Base-by-base conservation (phyloP, 2,797 vertebrate genomes). In the Molossus molossus region DNA sequence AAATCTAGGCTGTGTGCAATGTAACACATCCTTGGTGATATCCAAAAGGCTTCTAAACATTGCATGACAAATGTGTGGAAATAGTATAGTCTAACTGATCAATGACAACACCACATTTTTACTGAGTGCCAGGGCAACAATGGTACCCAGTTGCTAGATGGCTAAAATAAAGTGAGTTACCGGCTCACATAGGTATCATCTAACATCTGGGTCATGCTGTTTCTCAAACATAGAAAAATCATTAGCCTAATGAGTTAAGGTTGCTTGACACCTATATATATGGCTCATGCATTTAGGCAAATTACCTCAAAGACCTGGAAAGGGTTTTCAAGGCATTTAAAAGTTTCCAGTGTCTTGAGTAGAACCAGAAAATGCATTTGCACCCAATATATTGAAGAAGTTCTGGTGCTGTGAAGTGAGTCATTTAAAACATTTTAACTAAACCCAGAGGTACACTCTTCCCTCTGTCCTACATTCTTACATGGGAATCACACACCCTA, bases 151-250 rank as follows among this genome's bases (percentile, higher is more conserved):
- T 86, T 75, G 95, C 91, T 94, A 91, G 45, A 94, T 1, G 67
- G 91, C 79, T 73, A 89, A 92, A 92, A 60, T 60, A 94, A 94
- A 96, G 45, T 60, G 79, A 85, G 50, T 60, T 85, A 69, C 72
- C 77, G 67, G 70, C 77, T 94, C 86, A 81, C 62, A 37, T 4
- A 97, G 77, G 90, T 94, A 84, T 94, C 80, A 76, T 69, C 73
- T 69, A 95, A 95, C 94, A 97, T 95, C 91, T 97, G 95, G 86
- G 94, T 92, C 82, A 27, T 25, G 79, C 55, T 95, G 94, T 94
- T 96, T 94, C 79, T 92, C 90, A 92, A 77, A 92, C 73, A 87
- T 7, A 81, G 96, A 95, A 96, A 95, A 96, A 87, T 91, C 94
- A 93, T 96, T 97, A 95, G 75, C 50, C 23, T 96, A 90, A 96